Percentiles rank a stretch among this genome's conserved stretches.
phyloP scores from a whole-genome alignment of 2,797 vertebrate species.

The Sparus aurata region DNA sequence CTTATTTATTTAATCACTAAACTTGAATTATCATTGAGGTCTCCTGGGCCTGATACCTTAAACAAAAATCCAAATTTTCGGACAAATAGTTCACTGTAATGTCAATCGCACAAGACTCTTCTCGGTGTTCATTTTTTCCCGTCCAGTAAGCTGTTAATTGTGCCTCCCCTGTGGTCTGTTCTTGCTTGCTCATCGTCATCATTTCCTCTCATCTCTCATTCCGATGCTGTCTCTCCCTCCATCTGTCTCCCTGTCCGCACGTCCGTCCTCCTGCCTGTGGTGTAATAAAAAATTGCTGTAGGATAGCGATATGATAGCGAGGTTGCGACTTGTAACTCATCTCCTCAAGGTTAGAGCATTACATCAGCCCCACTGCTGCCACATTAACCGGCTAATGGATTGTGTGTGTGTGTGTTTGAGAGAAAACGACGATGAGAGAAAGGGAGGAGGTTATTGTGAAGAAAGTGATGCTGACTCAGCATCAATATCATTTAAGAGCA shows the following conservation, averaged over 20 bases:
- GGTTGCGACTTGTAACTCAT: constrained; percentile 35
- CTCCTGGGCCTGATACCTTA: background rate
- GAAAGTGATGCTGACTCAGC: constrained; percentile 61
- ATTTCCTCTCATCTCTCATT: background rate
- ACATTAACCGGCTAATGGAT: constrained; percentile 60
- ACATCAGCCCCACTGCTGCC: constrained; percentile 48
- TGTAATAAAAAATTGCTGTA: constrained; percentile 12
- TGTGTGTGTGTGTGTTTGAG: constrained; percentile 31
- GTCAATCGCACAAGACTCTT: background rate
- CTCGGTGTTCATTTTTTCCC: too few species aligned
- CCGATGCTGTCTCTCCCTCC: background rate
- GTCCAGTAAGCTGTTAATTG: background rate
- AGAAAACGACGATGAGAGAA: constrained; percentile 7
- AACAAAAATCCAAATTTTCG: background rate
- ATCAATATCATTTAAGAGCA: constrained; percentile 24
- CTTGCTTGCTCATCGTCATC: constrained; percentile 15
- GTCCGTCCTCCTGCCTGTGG: constrained; percentile 7
- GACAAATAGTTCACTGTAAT: background rate
- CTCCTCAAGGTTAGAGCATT: constrained; percentile 57
- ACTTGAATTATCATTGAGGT: background rate
- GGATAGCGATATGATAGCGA: constrained; percentile 22
- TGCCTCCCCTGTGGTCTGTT: background rate
- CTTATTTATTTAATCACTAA: background rate
- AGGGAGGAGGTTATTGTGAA: constrained; percentile 16
- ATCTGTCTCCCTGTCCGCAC: constrained; percentile 6